Evolutionary conservation across 2,888 invertebrate species (phyloP), one percentile per base, ranked within the genome.

Genomic region (Zhuqinia jingwanae): DNA sequence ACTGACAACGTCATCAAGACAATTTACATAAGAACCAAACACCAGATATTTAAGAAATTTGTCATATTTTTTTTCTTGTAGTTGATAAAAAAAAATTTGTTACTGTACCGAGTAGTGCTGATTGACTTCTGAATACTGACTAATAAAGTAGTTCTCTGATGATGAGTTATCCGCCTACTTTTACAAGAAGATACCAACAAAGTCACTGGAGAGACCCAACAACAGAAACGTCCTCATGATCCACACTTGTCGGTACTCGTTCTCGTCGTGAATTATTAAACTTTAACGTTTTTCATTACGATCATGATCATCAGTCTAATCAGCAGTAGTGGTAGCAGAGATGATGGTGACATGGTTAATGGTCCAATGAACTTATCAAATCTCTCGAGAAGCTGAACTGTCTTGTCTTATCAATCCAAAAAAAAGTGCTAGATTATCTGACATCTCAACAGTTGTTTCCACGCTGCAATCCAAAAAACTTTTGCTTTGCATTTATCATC

Each of bases 321-420:
- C 17, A 75, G 27, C 27, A 56, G 42, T n/a, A n/a, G 2, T 78
- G 42, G 22, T 65, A n/a, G n/a, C n/a, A n/a, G 30, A 5, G 5
- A 56, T 75, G 36, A 75, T 75, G 20, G 17, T 27, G 36, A 25
- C 27, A 36, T 42, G 27, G 11, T 2, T 76, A 77, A 84, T 77
- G 76, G 86, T 87, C 87, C 82, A 87, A 73, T 87, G 87, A 87
- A 87, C 87, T 87, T 87, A 87, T 86, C 86, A 85, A 76, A 27
- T 56, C 30, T 63, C 63, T 36, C 63, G 25, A 50, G 70, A 70
- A 65, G n/a, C n/a, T n/a, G 25, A 47, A 68, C 36, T 1, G 1
- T 6, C n/a, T n/a, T 56, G 10, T 36, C 56, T 81, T 86, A 81
- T 87, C 82, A 47, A 22, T 30, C 13, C 30, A 80, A 2, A 8